These are phyloP conservation scores for Columba guinea DNA, from an alignment of 2,797 vertebrate genomes.

Conservation along the genomic window DNA sequence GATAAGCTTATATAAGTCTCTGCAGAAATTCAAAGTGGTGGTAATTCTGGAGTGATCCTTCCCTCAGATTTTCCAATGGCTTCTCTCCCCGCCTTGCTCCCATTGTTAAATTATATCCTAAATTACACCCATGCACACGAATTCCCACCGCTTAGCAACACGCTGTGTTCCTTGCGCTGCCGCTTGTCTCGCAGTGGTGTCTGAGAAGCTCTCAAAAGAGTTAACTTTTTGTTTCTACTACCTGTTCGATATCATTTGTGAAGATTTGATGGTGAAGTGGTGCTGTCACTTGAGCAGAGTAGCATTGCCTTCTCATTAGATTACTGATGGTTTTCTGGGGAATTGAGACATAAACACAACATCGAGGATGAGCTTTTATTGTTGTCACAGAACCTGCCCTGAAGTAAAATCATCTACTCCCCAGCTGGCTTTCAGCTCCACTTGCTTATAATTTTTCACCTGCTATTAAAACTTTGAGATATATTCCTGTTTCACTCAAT, in stretches of 20 bases:
- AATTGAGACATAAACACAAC: constrained; percentile 63
- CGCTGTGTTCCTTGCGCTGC: not conserved
- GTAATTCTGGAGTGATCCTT: not conserved
- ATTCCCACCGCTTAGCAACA: not conserved
- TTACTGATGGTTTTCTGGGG: constrained; percentile 69
- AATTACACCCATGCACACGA: not conserved
- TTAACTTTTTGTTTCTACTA: constrained; percentile 27
- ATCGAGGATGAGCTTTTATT: constrained; percentile 57
- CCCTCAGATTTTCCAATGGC: not conserved
- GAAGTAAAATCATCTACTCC: constrained; percentile 49
- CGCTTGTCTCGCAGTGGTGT: not conserved
- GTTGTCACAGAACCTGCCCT: constrained; percentile 51
- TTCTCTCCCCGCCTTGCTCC: not conserved
- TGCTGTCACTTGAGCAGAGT: constrained; percentile 61
- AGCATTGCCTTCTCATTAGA: constrained; percentile 58
- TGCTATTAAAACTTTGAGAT: constrained; percentile 57
- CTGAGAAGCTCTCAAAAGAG: constrained; percentile 24
- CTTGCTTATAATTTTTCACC: constrained; percentile 59
- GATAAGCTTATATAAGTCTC: not conserved
- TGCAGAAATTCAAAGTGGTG: not conserved
- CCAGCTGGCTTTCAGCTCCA: constrained; percentile 39
- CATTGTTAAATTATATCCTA: not conserved
- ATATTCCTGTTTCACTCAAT: constrained; percentile 38
- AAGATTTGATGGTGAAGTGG: constrained; percentile 33
- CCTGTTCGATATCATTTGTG: constrained; percentile 54